phyloP scores from a whole-genome alignment of 2,113 vertebrate species.

The Ammospiza caudacuta region DNA sequence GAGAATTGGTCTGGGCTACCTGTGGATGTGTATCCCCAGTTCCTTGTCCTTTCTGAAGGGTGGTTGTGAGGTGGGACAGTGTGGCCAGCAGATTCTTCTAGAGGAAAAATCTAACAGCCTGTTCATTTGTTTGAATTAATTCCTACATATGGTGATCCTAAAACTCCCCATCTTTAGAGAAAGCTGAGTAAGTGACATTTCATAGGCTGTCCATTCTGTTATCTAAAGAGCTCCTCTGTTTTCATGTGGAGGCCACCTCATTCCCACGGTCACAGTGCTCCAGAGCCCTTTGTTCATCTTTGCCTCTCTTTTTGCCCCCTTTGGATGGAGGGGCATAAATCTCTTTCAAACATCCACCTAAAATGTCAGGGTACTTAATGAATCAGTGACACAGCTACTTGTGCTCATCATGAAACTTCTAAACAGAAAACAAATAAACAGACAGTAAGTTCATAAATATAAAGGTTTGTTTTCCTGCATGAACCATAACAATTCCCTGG shows the following conservation, averaged over 20 bases:
- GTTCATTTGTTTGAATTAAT: not conserved
- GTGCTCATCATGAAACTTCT: not conserved
- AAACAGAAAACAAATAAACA: not conserved
- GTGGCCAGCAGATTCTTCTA: not conserved
- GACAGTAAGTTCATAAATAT: not conserved
- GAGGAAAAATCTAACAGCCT: not conserved
- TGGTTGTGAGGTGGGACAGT: not conserved
- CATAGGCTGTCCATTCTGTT: not conserved
- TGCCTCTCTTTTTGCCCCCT: not conserved
- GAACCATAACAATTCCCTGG: not conserved
- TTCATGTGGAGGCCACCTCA: not conserved
- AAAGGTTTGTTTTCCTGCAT: not conserved
- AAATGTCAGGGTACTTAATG: not conserved
- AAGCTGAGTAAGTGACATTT: not conserved
- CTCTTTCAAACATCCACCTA: not conserved
- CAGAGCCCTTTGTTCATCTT: slow-evolving; percentile 21
- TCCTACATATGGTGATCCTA: not conserved
- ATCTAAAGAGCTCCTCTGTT: not conserved
- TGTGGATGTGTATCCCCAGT: not conserved
- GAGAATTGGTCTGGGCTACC: not conserved
- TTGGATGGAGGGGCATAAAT: slow-evolving; percentile 14
- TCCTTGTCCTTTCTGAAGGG: not conserved
- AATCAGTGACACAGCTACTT: not conserved
- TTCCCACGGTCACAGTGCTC: not conserved
- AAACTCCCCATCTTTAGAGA: not conserved